Evolutionary conservation across 1,140 invertebrate genomes (phyloP).

Genomic region (Pseudomyrmex pallidus): DNA sequence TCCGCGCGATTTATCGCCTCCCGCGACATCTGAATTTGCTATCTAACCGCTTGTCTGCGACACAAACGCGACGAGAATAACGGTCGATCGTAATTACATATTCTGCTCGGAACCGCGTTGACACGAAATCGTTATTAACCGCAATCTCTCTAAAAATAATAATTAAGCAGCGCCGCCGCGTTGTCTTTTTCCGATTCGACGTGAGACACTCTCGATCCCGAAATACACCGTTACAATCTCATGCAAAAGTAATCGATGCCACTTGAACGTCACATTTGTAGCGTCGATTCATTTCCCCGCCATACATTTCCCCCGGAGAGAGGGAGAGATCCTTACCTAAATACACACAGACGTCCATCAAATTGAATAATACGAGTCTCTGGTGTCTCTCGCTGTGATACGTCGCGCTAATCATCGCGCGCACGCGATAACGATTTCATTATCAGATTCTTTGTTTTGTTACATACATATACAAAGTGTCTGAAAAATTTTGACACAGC

Average conservation of each 20-base stretch:
- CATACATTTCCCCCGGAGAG: neutral
- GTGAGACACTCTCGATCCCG: neutral
- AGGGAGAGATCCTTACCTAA: constrained; percentile 14
- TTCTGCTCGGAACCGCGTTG: constrained; percentile 31
- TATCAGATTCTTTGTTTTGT: neutral
- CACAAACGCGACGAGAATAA: constrained; percentile 49
- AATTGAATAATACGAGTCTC: neutral
- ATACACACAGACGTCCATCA: constrained; percentile 43
- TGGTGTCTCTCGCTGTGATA: neutral
- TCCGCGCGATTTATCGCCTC: constrained; percentile 50
- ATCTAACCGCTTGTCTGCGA: neutral
- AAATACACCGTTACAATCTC: constrained; percentile 38
- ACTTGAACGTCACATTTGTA: constrained; percentile 50
- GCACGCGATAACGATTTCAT: neutral
- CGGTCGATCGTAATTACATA: constrained; percentile 50
- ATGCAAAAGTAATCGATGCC: constrained; percentile 39
- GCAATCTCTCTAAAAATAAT: neutral
- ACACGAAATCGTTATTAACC: constrained; percentile 55
- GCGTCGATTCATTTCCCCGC: constrained; percentile 5
- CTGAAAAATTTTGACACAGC: too few relatives aligned
- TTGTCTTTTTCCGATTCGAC: constrained; percentile 33
- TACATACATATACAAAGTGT: too few relatives aligned
- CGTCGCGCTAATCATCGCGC: neutral
- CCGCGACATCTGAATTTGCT: constrained; percentile 18
- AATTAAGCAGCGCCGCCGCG: constrained; percentile 37